These are phyloP conservation scores for Caenorhabditis wallacei DNA, from an alignment of 2,888 invertebrate species.

Conservation along the genomic window DNA sequence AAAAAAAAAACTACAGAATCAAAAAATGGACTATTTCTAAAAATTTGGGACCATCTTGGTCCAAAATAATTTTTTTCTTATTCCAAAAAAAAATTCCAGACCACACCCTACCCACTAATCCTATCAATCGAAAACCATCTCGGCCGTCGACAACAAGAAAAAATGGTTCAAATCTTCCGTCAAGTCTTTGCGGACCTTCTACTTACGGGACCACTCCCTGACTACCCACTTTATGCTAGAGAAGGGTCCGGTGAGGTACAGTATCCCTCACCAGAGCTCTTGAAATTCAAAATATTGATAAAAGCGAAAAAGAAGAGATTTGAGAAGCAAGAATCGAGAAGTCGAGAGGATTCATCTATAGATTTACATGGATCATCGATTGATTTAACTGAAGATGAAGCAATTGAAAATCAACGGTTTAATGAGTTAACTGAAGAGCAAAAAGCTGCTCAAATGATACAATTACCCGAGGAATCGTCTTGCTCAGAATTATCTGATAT, in stretches of 20 bases:
- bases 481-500: slow-evolving; percentile 73
- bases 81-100: slow-evolving; percentile 83
- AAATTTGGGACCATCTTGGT: neutral
- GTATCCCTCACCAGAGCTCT: slow-evolving; percentile 74
- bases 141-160: slow-evolving; percentile 84
- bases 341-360: slow-evolving; percentile 46
- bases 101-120: slow-evolving; percentile 96
- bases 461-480: slow-evolving; percentile 65
- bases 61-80: neutral
- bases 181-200: slow-evolving; percentile 77
- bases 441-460: slow-evolving; percentile 58
- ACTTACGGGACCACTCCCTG: slow-evolving; percentile 70
- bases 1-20: too few species aligned
- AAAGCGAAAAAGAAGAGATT: slow-evolving; percentile 74
- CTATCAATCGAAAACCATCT: slow-evolving; percentile 99
- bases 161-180: slow-evolving; percentile 74
- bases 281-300: slow-evolving; percentile 78
- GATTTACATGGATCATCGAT: slow-evolving; percentile 51
- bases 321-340: slow-evolving; percentile 55
- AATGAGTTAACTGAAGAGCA: slow-evolving; percentile 66
- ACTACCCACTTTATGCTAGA: slow-evolving; percentile 71
- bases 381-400: slow-evolving; percentile 61
- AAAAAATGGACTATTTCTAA: neutral
- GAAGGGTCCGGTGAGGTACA: slow-evolving; percentile 49
- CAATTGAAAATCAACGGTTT: slow-evolving; percentile 51